Evolutionary conservation across 2,113 vertebrate species (phyloP).

Genomic region (Ramphastos sulfuratus): DNA sequence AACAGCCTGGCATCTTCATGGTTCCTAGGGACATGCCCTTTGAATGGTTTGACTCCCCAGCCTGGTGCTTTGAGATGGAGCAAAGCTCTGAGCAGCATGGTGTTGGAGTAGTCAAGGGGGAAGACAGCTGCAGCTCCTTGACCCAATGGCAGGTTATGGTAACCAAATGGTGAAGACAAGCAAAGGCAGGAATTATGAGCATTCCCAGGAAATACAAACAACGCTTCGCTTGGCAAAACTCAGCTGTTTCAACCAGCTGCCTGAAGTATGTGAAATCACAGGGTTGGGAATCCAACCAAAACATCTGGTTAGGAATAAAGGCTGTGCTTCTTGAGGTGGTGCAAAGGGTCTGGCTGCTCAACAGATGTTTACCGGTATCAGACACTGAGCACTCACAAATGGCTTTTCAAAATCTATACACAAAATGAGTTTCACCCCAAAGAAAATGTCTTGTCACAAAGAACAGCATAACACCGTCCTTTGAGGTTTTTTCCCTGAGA

Average conservation of each 20-base stretch:
- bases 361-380: not conserved
- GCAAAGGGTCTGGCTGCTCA: not conserved
- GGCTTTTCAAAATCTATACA: not conserved
- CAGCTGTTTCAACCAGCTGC: not conserved
- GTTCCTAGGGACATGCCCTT: not conserved
- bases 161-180: not conserved
- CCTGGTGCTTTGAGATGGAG: not conserved
- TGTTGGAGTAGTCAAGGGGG: accelerated
- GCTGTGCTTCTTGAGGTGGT: not conserved
- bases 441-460: not conserved
- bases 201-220: not conserved
- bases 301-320: not conserved
- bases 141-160: not conserved
- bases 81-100: not conserved
- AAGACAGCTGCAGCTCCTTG: not conserved
- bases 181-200: not conserved
- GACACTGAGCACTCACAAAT: accelerated
- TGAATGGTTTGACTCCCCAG: not conserved
- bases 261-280: not conserved
- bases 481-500: not conserved
- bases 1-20: not conserved
- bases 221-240: not conserved
- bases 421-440: not conserved
- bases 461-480: accelerated
- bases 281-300: not conserved